Base-by-base conservation (phyloP, 2,888 invertebrate species). In the Cheilosia scutellata region DNA sequence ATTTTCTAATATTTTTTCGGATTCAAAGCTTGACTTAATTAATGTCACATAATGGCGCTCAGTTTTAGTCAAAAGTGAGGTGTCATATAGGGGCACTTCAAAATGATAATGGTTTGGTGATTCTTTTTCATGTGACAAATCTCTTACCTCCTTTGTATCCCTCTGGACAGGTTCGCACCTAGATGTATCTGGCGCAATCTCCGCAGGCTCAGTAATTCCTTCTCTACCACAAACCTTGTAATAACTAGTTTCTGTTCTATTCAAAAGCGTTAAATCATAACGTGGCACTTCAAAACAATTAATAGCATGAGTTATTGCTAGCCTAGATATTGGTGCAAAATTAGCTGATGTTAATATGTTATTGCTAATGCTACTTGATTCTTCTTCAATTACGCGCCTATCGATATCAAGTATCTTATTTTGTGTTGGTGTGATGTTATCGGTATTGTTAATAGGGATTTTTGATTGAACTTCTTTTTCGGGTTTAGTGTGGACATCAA, bases 401-500 rank as follows among this genome's bases (percentile, higher is more conserved):
- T 75, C 53, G 31, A 40, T 44, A 29, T 84, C 79, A 53, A 31
- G 57, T 79, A 31, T 74, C 27, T 70, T 20, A 65, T 31, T 70
- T 66, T 66, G 75, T 65, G 65, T 82, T 25, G 42, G 63, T 78
- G 42, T 72, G 25, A 42, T 72, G 63, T 77, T 76, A 80, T 72
- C 57, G 9, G 76, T 49, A 51, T 71, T 76, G 77, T 86, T 86
- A 86, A 72, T 82, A 27, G 60, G 57, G 42, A 42, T 42, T 53
- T 55, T 62, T 66, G 70, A 33, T 58, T 77, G 71, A 63, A 72
- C 25, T 37, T 77, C 33, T 74, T 65, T 88, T 87, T 82, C 88
- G 87, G 89, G 77, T 89, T 89, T 89, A 87, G 89, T 89, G 84
- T 89, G 88, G 42, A 72, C 51, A 89, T 87, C 88, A 88, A 75